Conservation (phyloP, 2,888 invertebrate species). For the Steinernema carpocapsae region DNA sequence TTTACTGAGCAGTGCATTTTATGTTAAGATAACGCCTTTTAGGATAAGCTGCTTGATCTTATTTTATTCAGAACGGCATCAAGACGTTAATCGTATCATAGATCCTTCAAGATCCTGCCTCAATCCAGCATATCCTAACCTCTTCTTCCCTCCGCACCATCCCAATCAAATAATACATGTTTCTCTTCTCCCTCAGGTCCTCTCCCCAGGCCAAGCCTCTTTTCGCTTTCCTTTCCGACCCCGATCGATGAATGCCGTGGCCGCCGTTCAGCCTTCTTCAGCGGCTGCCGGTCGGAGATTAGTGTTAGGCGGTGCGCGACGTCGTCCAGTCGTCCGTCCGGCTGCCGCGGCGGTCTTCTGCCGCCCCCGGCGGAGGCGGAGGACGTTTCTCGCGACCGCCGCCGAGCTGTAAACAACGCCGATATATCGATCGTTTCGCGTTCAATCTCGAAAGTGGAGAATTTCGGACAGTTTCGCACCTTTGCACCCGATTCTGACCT, state of each 20-base stretch:
- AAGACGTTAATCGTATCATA: too few relatives aligned
- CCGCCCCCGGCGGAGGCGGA: background rate
- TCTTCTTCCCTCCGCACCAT: background rate
- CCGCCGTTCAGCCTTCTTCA: background rate
- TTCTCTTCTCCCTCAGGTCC: background rate
- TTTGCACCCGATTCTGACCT: background rate
- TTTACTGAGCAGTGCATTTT: too few relatives aligned
- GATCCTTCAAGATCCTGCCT: too few relatives aligned
- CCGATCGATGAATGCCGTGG: background rate
- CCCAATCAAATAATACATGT: background rate
- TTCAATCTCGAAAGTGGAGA: background rate
- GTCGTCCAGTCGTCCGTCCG: background rate
- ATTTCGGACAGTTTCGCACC: background rate
- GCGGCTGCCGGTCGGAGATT: background rate
- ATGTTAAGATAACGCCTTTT: too few relatives aligned
- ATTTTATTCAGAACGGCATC: too few relatives aligned
- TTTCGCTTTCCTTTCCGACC: background rate
- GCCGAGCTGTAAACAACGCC: conserved; percentile 10
- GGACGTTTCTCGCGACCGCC: background rate
- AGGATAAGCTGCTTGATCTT: too few relatives aligned
- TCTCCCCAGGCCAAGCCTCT: background rate
- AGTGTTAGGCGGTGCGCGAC: conserved; percentile 29
- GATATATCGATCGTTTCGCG: conserved; percentile 20
- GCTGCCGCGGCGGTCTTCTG: background rate
- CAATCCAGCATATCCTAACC: too few relatives aligned